A percentile compares a stretch with the other conserved stretches of the same genome.
These are phyloP conservation scores for Hoplostethus mediterraneus DNA, from an alignment of 2,797 vertebrate genomes.

Conservation along the genomic window DNA sequence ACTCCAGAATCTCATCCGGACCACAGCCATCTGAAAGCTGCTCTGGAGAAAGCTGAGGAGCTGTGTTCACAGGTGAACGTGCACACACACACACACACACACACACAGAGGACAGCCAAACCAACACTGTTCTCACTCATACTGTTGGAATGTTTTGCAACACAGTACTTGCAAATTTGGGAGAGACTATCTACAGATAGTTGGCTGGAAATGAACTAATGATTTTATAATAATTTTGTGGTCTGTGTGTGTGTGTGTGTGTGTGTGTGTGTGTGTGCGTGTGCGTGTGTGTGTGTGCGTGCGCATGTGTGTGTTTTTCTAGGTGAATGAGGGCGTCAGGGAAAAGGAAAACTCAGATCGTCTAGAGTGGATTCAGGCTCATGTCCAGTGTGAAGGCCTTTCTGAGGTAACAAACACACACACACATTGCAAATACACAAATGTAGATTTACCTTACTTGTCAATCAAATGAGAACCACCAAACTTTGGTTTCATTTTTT, in stretches of 20 bases:
- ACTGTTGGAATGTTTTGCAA: no score
- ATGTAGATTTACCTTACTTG: no score
- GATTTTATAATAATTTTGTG: not conserved
- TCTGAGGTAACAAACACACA: slow-evolving; percentile 88
- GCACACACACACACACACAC: slow-evolving; percentile 11
- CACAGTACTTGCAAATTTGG: no score
- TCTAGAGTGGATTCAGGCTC: slow-evolving; percentile 98
- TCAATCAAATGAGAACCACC: no score
- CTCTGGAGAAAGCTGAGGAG: slow-evolving; percentile 97
- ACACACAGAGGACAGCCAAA: not conserved
- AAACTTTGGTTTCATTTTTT: no score
- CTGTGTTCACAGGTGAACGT: slow-evolving; percentile 89
- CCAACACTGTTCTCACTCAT: not conserved
- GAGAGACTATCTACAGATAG: no score
- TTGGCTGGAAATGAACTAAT: no score
- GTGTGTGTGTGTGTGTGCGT: not conserved
- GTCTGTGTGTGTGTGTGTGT: not conserved
- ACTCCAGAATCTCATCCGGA: slow-evolving; percentile 96
- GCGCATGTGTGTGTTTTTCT: slow-evolving; percentile 25
- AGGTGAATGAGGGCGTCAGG: slow-evolving; percentile 97
- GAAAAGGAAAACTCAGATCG: slow-evolving; percentile 99
- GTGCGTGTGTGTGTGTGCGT: slow-evolving; percentile 11
- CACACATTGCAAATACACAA: not conserved
- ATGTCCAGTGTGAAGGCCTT: slow-evolving; percentile 96
- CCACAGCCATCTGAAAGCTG: slow-evolving; percentile 94